Evolutionary conservation across 2,888 invertebrate genomes (phyloP).

Genomic region (Trissonchulus latispiculum): DNA sequence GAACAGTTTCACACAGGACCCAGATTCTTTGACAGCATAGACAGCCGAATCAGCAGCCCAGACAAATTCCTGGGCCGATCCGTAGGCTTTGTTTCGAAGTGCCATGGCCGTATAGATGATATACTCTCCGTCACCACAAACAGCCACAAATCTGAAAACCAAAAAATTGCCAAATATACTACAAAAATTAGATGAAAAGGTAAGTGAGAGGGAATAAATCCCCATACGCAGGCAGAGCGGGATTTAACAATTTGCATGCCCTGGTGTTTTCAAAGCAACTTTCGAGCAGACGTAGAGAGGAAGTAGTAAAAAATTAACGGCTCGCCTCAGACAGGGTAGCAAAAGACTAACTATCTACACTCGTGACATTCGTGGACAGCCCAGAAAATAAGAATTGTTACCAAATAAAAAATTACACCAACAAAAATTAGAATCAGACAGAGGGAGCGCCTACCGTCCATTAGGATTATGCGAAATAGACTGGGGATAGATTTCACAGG

Average conservation of each 20-base stretch:
- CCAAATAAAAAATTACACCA: background rate
- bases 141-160: constrained; percentile 62
- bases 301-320: too few species aligned
- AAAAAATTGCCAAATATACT: background rate
- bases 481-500: constrained; percentile 97
- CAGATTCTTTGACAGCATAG: constrained; percentile 66
- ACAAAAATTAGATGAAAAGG: too few species aligned
- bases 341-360: too few species aligned
- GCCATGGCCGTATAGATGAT: constrained; percentile 99
- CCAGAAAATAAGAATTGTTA: background rate
- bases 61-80: constrained; percentile 94
- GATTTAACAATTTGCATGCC: too few species aligned
- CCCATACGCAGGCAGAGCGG: too few species aligned
- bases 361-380: background rate
- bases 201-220: too few species aligned
- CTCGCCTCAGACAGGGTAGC: too few species aligned
- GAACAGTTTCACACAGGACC: constrained; percentile 79
- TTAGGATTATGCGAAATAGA: constrained; percentile 97
- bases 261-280: too few species aligned
- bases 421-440: too few species aligned
- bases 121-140: constrained; percentile 98
- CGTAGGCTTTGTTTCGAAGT: constrained; percentile 93
- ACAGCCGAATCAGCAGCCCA: constrained; percentile 96
- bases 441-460: constrained; percentile 67
- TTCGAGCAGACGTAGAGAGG: too few species aligned